phyloP scores from a whole-genome alignment of 2,113 vertebrate genomes.

The Seriola aureovittata region DNA sequence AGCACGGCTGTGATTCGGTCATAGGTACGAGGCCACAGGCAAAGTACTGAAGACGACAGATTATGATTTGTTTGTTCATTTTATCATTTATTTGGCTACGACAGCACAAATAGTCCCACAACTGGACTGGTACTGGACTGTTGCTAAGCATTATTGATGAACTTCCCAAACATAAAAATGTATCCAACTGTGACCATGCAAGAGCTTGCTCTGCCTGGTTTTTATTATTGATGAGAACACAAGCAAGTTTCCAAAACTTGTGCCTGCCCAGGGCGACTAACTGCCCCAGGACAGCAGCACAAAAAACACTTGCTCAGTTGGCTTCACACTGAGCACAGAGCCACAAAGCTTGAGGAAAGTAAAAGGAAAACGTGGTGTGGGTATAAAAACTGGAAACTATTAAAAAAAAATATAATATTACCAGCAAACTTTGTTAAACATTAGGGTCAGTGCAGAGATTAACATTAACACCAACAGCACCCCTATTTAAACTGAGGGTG shows the following conservation, averaged over 20 bases:
- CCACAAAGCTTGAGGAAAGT: not conserved
- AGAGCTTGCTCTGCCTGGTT: not conserved
- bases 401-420: not conserved
- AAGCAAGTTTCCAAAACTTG: constrained; percentile 24
- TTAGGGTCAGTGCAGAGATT: not conserved
- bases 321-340: constrained; percentile 9
- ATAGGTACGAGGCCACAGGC: no score
- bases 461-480: not conserved
- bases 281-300: constrained; percentile 27
- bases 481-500: not conserved
- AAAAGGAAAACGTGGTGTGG: constrained; percentile 2
- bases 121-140: no score
- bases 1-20: no score
- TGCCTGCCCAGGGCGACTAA: not conserved
- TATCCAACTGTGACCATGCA: not conserved
- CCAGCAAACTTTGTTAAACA: not conserved
- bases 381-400: not conserved
- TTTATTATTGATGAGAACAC: constrained; percentile 49
- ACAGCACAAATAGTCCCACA: no score
- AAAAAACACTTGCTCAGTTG: not conserved
- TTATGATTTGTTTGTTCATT: no score
- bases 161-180: not conserved
- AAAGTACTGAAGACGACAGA: no score
- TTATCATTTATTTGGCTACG: no score
- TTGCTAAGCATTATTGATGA: not conserved